Base-by-base conservation (phyloP, 2,797 vertebrate species). In the Bufotes viridis region DNA sequence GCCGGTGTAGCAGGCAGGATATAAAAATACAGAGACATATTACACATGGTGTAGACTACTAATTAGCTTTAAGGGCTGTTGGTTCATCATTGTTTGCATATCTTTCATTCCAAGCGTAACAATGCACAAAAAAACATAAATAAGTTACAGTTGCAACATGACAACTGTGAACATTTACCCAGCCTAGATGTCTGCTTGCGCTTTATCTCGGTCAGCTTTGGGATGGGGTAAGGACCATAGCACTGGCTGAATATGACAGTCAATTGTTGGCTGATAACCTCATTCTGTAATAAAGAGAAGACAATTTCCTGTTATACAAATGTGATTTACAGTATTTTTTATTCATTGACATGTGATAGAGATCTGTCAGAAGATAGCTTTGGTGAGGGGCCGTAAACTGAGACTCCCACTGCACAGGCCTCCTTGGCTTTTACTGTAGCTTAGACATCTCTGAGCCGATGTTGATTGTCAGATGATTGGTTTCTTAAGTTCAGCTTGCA, bases 231-330 rank as follows among this genome's bases (percentile, higher is more conserved):
- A 14, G 96, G 96, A 74, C 96, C 96, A 0, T 96, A 96, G 91
- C 96, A 96, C 87, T 96, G 95, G 4, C 95, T 96, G 92, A 96
- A 96, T 92, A 96, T 96, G 91, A 94, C 95, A 3, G 95, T 94
- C 55, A 96, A 91, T 87, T 96, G 96, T 92, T 96, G 95, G 90
- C 95, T 96, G 92, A 96, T 96, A 81, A 95, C 96, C 89, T 96
- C 96, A 0, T 96, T 96, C 96, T 96, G 91, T 86, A n/a, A 51
- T 72, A 67, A 87, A 89, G 92, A 86, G 29, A 87, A 90, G 92
- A 87, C 65, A 84, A n/a, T 88, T 17, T 5, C 18, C 22, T 15
- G 24, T 85, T 76, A 65, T 24, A 81, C 34, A 65, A 81, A 49
- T 65, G n/a, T n/a, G 12, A 42, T 22, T 65, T 7, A 42, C 22